Evolutionary conservation across 2,888 invertebrate genomes (phyloP), one percentile per base, ranked within the genome.

Genomic region (Xylocampa areola): DNA sequence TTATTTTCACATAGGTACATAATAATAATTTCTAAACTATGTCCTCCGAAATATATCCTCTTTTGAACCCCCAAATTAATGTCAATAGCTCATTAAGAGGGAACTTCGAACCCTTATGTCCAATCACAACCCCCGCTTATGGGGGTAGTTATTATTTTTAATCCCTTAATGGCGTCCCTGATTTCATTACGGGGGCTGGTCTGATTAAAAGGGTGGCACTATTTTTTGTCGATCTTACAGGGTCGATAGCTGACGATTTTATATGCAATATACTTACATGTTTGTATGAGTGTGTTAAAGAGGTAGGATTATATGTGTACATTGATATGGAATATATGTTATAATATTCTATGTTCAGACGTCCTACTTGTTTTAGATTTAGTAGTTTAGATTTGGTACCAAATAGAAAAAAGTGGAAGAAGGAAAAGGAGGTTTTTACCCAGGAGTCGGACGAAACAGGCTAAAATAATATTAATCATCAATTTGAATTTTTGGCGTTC

Each of bases 111-210:
- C 83, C 85, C 80, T 75, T 77, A 75, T 68, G 79, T 71, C 90
- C 85, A 88, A 88, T 86, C 71, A 80, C 69, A 68, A 75, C 84
- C 82, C 88, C 74, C 78, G 72, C 69, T 73, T 64, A 58, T 69
- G 74, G 85, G n/a, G 88, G 84, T 78, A 85, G 90, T 91, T 92
- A 93, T 93, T 92, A 92, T 92, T 93, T 93, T 93, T 93, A 94
- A 94, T 93, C 93, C 92, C 90, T 89, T 94, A 92, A 94, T 93
- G 92, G 92, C 89, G 86, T 85, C 84, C 88, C 90, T 92, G 92
- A 93, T 93, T 93, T 93, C 88, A 92, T 92, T 93, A 92, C 86
- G 82, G 84, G 91, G 91, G 88, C 77, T 81, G 83, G 82, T 59
- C 85, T 91, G 91, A 91, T 92, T 92, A 91, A 90, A 90, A 88